Percentiles rank a stretch among this genome's conserved stretches.
phyloP scores from a whole-genome alignment of 2,113 vertebrate genomes.

The Mustela nigripes region DNA sequence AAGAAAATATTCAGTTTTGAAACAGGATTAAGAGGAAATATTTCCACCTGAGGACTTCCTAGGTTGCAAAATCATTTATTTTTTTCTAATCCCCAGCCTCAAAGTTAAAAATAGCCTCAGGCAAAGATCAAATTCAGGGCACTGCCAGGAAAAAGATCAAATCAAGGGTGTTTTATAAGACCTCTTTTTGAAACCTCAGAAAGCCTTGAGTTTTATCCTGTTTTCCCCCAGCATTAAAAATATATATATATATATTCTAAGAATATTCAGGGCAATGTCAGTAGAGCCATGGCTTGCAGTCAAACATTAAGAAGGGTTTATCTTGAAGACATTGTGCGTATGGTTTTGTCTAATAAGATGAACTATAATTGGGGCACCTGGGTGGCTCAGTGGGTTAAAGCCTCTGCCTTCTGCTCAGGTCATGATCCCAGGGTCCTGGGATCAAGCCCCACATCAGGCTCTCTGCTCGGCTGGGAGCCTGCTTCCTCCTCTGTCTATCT shows the following conservation, averaged over 20 bases:
- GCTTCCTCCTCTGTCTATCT: too few relatives aligned
- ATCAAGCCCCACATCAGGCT: too few relatives aligned
- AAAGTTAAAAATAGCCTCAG: background rate
- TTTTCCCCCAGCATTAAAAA: background rate
- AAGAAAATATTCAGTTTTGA: background rate
- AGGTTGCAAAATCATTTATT: background rate
- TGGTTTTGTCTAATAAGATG: slow-evolving; percentile 23
- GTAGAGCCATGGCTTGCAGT: background rate
- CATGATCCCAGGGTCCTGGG: too few relatives aligned
- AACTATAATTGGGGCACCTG: background rate
- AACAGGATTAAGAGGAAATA: slow-evolving; percentile 23
- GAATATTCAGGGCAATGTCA: background rate
- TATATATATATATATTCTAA: background rate
- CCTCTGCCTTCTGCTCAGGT: too few relatives aligned
- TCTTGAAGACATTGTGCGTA: background rate
- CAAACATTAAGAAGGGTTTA: background rate
- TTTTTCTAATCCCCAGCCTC: background rate
- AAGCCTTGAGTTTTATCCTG: background rate
- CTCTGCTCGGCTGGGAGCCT: too few relatives aligned
- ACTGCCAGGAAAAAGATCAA: slow-evolving; percentile 20
- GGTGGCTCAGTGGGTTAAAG: too few relatives aligned
- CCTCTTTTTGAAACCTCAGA: background rate
- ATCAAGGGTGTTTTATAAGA: slow-evolving; percentile 1
- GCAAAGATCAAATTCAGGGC: slow-evolving; percentile 29
- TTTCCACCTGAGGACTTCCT: background rate